These are phyloP conservation scores for Platycheirus rosarum DNA, from an alignment of 2,888 invertebrate genomes.

Conservation along the genomic window DNA sequence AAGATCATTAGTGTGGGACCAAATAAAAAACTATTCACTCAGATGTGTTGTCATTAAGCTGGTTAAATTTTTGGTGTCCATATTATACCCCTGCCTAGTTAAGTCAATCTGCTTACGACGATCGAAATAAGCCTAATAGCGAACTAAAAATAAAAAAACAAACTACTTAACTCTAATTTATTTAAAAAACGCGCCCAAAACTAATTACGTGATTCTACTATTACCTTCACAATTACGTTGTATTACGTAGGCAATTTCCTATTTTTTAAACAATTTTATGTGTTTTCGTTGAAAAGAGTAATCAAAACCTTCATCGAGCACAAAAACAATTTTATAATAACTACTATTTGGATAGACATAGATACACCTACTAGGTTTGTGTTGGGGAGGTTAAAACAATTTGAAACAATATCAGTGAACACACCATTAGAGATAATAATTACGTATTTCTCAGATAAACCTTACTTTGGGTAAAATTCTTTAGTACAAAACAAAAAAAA, in stretches of 20 bases:
- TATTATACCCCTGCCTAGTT: constrained; percentile 1
- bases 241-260: constrained; percentile 1
- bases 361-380: neutral
- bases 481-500: neutral
- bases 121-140: too few species aligned
- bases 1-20: constrained; percentile 10
- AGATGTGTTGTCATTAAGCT: constrained; percentile 18
- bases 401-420: constrained; percentile 57
- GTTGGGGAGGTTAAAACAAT: constrained; percentile 1
- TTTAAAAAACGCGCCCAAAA: constrained; percentile 27
- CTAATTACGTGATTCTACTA: constrained; percentile 44
- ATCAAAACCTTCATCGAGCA: too few species aligned
- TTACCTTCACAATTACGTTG: neutral
- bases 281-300: too few species aligned
- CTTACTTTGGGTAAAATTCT: constrained; percentile 1
- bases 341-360: constrained; percentile 16
- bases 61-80: constrained; percentile 9
- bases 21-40: neutral
- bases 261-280: neutral
- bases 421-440: constrained; percentile 54
- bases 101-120: neutral
- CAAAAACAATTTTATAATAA: neutral
- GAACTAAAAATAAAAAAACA: neutral
- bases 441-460: constrained; percentile 42
- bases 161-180: neutral